phyloP scores from a whole-genome alignment of 2,113 vertebrate genomes.

The Todiramphus saurophagus region DNA sequence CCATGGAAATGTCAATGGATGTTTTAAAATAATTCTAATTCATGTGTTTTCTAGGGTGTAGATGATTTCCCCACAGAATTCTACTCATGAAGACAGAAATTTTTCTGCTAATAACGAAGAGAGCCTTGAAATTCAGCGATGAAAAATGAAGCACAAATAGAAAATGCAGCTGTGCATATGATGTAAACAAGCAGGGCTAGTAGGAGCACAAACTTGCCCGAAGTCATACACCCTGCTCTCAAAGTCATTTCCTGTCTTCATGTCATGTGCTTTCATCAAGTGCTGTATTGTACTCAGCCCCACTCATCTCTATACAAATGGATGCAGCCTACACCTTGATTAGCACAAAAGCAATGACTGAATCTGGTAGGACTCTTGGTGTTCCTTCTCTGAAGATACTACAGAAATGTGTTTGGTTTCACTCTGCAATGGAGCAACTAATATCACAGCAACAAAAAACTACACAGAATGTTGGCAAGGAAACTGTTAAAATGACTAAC shows the following conservation, averaged over 20 bases:
- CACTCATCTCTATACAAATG: background rate
- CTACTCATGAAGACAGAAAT: background rate
- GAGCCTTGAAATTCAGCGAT: background rate
- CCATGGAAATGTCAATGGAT: background rate
- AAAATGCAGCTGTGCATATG: background rate
- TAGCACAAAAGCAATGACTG: background rate
- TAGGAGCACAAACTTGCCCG: background rate
- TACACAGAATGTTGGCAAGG: background rate
- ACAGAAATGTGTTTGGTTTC: background rate
- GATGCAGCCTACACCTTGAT: background rate
- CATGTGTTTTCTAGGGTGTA: background rate
- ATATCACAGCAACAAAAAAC: background rate
- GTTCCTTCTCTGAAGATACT: slow-evolving; percentile 1
- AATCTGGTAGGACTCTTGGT: slow-evolving; percentile 15
- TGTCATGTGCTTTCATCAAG: background rate
- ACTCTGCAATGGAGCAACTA: slow-evolving; percentile 19
- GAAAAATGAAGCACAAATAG: background rate
- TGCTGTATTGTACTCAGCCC: background rate
- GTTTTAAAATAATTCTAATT: background rate
- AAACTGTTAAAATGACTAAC: background rate
- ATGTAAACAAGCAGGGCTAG: background rate
- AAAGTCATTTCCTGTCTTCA: background rate
- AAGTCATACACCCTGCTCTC: background rate
- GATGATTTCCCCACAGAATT: background rate
- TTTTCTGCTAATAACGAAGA: background rate